phyloP scores from a whole-genome alignment of 2,888 invertebrate genomes.

The Leucophenga montana region DNA sequence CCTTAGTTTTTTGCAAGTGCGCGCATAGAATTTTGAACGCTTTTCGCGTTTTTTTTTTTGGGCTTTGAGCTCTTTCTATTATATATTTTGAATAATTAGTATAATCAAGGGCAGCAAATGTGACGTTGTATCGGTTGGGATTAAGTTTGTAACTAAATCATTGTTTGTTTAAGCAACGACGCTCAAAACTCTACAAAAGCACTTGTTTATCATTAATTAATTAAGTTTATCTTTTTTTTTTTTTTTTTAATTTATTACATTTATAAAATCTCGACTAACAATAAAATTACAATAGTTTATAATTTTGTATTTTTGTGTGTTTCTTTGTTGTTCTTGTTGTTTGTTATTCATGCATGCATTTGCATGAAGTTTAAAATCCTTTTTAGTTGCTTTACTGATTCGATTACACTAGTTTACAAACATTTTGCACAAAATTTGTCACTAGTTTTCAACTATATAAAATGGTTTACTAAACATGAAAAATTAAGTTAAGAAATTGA shows the following conservation, averaged over 20 bases:
- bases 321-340: constrained; percentile 37
- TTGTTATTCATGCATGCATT: constrained; percentile 39
- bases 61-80: constrained; percentile 47
- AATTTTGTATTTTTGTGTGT: constrained; percentile 40
- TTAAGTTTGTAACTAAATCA: constrained; percentile 34
- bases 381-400: constrained; percentile 10
- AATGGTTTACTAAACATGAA: too few relatives aligned
- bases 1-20: constrained; percentile 10
- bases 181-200: constrained; percentile 37
- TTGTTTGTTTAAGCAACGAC: constrained; percentile 39
- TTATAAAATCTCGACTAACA: constrained; percentile 68
- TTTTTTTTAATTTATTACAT: constrained; percentile 48
- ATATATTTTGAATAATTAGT: background rate
- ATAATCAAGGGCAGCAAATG: too few relatives aligned
- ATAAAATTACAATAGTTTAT: constrained; percentile 62
- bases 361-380: constrained; percentile 31
- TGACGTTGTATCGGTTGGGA: too few relatives aligned
- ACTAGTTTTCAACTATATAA: constrained; percentile 40
- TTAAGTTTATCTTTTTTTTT: constrained; percentile 37
- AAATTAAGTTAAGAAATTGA: too few relatives aligned
- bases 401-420: constrained; percentile 38
- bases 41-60: constrained; percentile 41
- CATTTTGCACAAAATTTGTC: constrained; percentile 40
- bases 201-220: constrained; percentile 35
- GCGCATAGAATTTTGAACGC: constrained; percentile 31